Evolutionary conservation across 2,888 invertebrate species (phyloP), one percentile per base, ranked within the genome.

Genomic region (Hanleya hanleyi): DNA sequence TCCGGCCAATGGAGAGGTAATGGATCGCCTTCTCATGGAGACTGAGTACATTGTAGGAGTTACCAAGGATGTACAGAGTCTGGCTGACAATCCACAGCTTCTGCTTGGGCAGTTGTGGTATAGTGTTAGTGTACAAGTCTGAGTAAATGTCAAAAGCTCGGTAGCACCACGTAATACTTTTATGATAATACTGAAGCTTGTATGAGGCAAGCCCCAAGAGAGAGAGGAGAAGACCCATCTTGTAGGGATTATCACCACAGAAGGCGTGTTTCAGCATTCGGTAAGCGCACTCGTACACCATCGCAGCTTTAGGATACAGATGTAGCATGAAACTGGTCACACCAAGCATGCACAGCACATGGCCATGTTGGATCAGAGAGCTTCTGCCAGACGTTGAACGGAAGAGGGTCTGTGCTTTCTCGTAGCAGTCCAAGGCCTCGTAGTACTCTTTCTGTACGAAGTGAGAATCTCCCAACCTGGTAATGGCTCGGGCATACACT

Each of bases 51-150:
- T 86, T 84, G 77, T 89, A 89, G 1, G 89, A 86, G 74, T 85
- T 88, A 37, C 89, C 90, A 73, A 89, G 81, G 7, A 85, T 86
- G 78, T 88, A 90, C 35, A 89, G 76, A 62, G 85, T 87, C 77
- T 89, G 88, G 38, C 87, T 86, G 26, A 89, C 85, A 57, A 89
- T 81, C 90, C 90, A 90, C 71, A 87, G 86, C 69, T 86, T 84
- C 62, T 88, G 84, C 64, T 82, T 81, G 15, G 86, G 83, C n/a
- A 89, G 77, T 22, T 82, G 77, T 6, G 86, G 79, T 62, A 88
- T 80, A n/a, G 81, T 79, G 26, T 87, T 86, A 29, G 83, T 85
- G 66, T 86, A 87, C 61, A 90, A 72, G 38, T 84, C 81, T 67
- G 84, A 86, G 77, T 88, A 90, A 3, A 87, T 82, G 69, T 89